Base-by-base conservation (phyloP, 2,888 invertebrate species). In the Noctua comes region DNA sequence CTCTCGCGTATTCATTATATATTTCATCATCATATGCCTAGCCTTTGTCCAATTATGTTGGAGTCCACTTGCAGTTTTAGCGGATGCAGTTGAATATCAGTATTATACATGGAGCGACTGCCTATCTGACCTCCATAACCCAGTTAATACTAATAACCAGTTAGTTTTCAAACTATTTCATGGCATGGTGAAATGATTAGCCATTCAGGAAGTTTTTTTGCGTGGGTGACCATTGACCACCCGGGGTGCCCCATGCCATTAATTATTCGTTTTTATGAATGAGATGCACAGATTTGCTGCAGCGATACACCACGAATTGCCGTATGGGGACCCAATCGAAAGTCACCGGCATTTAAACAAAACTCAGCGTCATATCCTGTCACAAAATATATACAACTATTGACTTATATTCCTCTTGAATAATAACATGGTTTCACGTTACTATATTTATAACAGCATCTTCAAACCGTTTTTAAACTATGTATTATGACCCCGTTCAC, bases 361-460 rank as follows among this genome's bases (percentile, higher is more conserved):
- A 36, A 48, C 48, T 5, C 8, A 13, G 62, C 62, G 68, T 83
- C 77, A 80, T 77, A 68, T 83, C 82, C 79, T 75, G 43, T 36
- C 10, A 6, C 31, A 1, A 27, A 76, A 10, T 8, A 24, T 24
- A 59, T 51, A 40, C 11, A 24, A 21, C 18, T 8, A 16, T 48
- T 68, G 11, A 57, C 36, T 40, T 31, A n/a, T 46, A 7, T 27
- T 59, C 24, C 27, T 16, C 36, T 40, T 4, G n/a, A n/a, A 36
- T 16, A 18, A 13, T 10, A 18, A 10, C 27, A n/a, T 27, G 18
- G 40, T n/a, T 3, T 40, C 6, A 24, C 8, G 8, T 40, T 40
- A 40, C 40, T 40, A 40, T 40, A 8, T 48, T 62, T 18, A 76
- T 27, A n/a, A 46, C n/a, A 2, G 8, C 36, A 10, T 62, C 2